Conservation (phyloP, 2,113 vertebrate genomes). For the Notarius lentiginosus region DNA sequence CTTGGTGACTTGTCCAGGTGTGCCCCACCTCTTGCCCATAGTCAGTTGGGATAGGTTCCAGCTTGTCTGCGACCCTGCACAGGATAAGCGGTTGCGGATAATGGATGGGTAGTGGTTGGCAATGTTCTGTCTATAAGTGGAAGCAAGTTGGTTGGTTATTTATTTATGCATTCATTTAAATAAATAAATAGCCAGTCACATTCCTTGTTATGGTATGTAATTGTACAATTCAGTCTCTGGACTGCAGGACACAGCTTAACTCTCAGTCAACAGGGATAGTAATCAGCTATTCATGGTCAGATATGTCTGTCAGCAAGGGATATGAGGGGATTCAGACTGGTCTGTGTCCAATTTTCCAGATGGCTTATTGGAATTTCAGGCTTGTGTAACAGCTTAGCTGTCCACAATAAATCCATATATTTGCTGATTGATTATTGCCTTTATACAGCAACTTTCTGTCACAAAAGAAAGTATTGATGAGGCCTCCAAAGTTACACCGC, state of each 20-base stretch:
- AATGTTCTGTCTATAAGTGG: too few relatives aligned
- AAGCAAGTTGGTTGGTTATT: too few relatives aligned
- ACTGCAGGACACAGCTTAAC: neutral
- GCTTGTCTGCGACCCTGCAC: too few relatives aligned
- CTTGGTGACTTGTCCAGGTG: too few relatives aligned
- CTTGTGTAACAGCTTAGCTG: neutral
- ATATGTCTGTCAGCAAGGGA: neutral
- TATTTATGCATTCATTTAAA: too few relatives aligned
- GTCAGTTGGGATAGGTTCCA: too few relatives aligned
- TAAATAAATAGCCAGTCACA: neutral
- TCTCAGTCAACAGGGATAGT: neutral
- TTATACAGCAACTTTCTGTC: constrained; percentile 68
- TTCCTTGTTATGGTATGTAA: neutral
- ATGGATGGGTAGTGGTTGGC: too few relatives aligned
- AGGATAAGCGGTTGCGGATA: too few relatives aligned
- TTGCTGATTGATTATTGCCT: neutral
- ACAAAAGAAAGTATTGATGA: constrained; percentile 92
- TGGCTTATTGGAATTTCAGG: constrained; percentile 9
- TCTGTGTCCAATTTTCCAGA: constrained; percentile 1
- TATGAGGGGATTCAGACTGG: constrained; percentile 20
- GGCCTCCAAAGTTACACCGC: constrained; percentile 89
- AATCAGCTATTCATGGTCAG: neutral
- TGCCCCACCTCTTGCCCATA: too few relatives aligned
- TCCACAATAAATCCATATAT: neutral
- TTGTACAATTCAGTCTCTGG: neutral